A percentile compares a stretch with the other conserved stretches of the same genome.
Conservation (phyloP, 2,113 vertebrate species). For the Montifringilla adamsi region DNA sequence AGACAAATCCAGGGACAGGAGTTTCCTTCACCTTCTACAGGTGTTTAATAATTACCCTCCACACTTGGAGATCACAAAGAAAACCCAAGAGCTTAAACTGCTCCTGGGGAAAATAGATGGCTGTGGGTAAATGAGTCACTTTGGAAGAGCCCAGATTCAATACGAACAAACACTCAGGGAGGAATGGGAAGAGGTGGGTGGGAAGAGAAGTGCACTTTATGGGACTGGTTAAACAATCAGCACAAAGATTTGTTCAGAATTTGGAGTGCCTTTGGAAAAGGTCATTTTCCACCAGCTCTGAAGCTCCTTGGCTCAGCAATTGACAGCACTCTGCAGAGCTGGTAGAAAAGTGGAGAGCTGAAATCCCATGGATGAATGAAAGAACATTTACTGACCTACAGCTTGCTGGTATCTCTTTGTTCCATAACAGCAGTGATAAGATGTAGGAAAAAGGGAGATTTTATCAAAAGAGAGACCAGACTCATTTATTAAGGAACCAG, state of each 20-base stretch:
- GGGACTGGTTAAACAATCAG: not conserved
- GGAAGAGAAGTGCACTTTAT: not conserved
- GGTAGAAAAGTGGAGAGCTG: constrained; percentile 28
- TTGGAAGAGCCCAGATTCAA: not conserved
- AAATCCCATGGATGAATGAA: constrained; percentile 33
- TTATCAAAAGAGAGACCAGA: constrained; percentile 60
- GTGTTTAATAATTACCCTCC: not conserved
- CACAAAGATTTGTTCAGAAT: not conserved
- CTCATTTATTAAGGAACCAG: constrained; percentile 57
- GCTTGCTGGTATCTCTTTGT: constrained; percentile 59
- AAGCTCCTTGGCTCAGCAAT: not conserved
- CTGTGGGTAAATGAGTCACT: not conserved
- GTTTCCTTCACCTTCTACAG: not conserved
- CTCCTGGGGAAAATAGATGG: not conserved
- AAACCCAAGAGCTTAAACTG: not conserved
- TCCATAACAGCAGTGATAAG: constrained; percentile 57
- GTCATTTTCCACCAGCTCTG: constrained; percentile 29
- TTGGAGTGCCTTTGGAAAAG: constrained; percentile 33
- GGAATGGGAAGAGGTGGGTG: not conserved
- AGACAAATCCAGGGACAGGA: not conserved
- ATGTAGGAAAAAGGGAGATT: constrained; percentile 58
- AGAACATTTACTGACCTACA: constrained; percentile 30
- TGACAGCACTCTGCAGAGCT: constrained; percentile 4
- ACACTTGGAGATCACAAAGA: not conserved
- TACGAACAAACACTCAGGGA: not conserved